phyloP scores from a whole-genome alignment of 1,140 invertebrate species.

The Linepithema humile region DNA sequence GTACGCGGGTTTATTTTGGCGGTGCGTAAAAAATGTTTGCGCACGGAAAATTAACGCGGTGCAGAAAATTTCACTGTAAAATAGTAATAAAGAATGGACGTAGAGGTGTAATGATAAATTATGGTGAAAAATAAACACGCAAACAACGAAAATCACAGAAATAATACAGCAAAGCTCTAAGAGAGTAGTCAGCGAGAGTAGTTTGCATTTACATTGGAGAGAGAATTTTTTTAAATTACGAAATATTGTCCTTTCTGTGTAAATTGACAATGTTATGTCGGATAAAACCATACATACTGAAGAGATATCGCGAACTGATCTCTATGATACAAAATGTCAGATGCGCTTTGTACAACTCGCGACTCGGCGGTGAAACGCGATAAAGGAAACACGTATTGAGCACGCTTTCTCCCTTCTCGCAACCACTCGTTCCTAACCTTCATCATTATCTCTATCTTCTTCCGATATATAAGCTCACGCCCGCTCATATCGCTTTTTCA shows the following conservation, averaged over 20 bases:
- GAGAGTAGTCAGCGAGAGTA: neutral
- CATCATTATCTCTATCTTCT: conserved; percentile 42
- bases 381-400: conserved; percentile 82
- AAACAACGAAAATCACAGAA: too few relatives aligned
- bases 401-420: conserved; percentile 71
- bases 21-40: conserved; percentile 17
- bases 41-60: conserved; percentile 21
- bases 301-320: conserved; percentile 2
- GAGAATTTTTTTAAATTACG: too few relatives aligned
- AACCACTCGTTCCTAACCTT: conserved; percentile 39
- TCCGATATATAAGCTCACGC: conserved; percentile 59
- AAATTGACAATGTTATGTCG: neutral
- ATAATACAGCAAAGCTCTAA: neutral
- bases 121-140: too few relatives aligned
- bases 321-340: conserved; percentile 51
- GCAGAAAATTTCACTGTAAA: conserved; percentile 4
- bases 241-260: neutral
- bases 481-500: conserved; percentile 44
- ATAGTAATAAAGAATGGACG: neutral
- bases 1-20: conserved; percentile 7
- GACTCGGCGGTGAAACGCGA: conserved; percentile 76
- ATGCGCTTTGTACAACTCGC: conserved; percentile 47
- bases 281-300: neutral
- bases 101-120: neutral
- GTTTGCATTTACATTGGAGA: neutral